Base-by-base conservation (phyloP, 2,113 vertebrate genomes). In the Rhinoptilus africanus region DNA sequence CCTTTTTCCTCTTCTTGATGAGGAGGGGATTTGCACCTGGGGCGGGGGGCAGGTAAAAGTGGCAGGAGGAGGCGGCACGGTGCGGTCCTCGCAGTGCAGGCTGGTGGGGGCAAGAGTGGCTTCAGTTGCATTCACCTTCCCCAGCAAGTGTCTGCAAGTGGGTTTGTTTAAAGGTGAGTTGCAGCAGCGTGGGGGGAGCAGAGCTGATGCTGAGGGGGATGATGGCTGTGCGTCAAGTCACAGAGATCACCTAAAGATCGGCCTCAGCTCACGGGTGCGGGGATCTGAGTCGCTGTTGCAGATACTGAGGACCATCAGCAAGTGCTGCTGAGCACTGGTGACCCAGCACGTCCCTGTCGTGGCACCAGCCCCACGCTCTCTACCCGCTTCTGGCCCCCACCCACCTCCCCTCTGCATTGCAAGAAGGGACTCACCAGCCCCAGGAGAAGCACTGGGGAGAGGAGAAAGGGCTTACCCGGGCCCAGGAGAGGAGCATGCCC, bases 41-140 rank as follows among this genome's bases (percentile, higher is more conserved):
- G 34, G 12, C 6, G 21, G 4, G 21, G 1, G 17, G 9, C 43
- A 56, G 30, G 35, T 69, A 53, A 48, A 21, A 67, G 27, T 8
- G 26, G 17, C 71, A 60, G 79, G 71, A 88, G 57, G 10, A 0
- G 0, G 35, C 62, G 72, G 27, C 57, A 23, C 1, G 0, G 34
- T 0, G 0, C 1, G 3, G 73, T 87, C 67, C 47, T 88, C 0
- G 5, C 24, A 3, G 3, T 56, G 39, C 0, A 0, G 30, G 34
- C 48, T 69, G 75, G 32, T 6, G 34, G 20, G 48, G 57, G 22
- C 0, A 4, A 60, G 50, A 32, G 39, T 1, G 0, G 14, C 28
- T 85, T 57, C 0, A 0, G 28, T 30, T n/a, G 30, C 30, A 12
- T 66, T 62, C 37, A 34, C 56, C 47, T 75, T 72, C 32, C 41